A percentile compares a stretch with the other conserved stretches of the same genome.
Conservation (phyloP, 2,797 vertebrate genomes). For the Lemur catta region DNA sequence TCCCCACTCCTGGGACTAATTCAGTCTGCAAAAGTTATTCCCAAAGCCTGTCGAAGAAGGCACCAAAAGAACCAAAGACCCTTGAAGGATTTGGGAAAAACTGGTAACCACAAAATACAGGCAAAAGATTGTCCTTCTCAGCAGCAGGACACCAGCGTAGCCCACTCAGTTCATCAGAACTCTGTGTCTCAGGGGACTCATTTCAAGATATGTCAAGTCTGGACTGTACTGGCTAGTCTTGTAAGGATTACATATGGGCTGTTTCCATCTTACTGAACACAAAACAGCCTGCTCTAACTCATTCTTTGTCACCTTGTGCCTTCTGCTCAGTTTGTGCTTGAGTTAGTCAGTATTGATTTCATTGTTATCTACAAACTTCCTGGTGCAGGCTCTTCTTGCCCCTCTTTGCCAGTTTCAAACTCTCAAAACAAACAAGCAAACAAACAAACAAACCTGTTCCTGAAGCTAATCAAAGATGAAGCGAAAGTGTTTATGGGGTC, state of each 20-base stretch:
- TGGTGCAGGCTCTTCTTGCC: neutral
- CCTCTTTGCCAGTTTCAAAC: neutral
- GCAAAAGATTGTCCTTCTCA: neutral
- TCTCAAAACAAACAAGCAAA: neutral
- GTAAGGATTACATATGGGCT: no score
- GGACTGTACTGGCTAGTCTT: neutral
- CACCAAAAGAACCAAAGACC: neutral
- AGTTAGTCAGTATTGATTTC: neutral
- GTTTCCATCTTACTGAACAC: neutral
- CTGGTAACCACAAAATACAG: neutral
- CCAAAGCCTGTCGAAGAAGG: neutral
- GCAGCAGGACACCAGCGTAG: neutral
- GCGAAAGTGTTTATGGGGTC: neutral
- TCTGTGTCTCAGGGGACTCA: neutral
- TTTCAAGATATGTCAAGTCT: neutral
- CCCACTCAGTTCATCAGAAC: neutral
- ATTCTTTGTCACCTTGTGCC: neutral
- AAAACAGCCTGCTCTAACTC: neutral
- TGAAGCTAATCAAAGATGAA: neutral
- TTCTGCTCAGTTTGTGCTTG: conserved; percentile 2
- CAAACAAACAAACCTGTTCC: neutral
- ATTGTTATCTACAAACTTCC: neutral
- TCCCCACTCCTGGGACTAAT: neutral
- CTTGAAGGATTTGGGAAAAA: neutral
- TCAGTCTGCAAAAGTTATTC: neutral